Base-by-base conservation (phyloP, 2,888 invertebrate species). In the Nomada flava region DNA sequence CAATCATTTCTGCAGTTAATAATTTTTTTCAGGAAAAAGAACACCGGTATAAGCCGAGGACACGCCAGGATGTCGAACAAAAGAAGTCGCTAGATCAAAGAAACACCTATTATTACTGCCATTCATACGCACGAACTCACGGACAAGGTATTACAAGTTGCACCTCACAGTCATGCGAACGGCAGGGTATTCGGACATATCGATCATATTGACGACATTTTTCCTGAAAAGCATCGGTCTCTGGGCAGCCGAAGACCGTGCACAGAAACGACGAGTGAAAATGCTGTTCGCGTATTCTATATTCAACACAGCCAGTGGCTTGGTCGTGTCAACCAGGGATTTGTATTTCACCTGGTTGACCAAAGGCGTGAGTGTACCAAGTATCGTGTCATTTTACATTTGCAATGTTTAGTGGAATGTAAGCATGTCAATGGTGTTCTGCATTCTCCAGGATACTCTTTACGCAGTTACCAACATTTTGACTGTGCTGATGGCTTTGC, bases 221-320 rank as follows among this genome's bases (percentile, higher is more conserved):
- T 85, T 80, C 29, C 79, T 90, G 86, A 89, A 73, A 52, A 74
- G 79, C 20, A 78, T 85, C 0, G 90, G 90, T 2, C 80, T 89
- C 29, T 90, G 90, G 90, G 23, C 59, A 15, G 69, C 85, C 0
- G 23, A 75, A 4, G 63, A 71, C 4, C 10, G 52, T 1, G 63
- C 23, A 0, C 84, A 88, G 7, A 67, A 80, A 57, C 53, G 59
- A 9, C 29, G 77, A 1, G 82, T 86, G 60, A 75, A 79, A 4
- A 3, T 76, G 4, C 77, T 84, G 0, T 53, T 84, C 1, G 4
- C 5, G 36, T 88, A 85, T 15, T 85, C 89, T 1, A 11, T 89
- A 2, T 7, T 44, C 18, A 62, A 74, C 0, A 53, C 84, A 0
- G 0, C 64, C 0, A 64, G 83, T 7, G 76, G 80, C n/a, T 29